Evolutionary conservation across 2,113 vertebrate species (phyloP).

Genomic region (Onychostruthus taczanowskii): DNA sequence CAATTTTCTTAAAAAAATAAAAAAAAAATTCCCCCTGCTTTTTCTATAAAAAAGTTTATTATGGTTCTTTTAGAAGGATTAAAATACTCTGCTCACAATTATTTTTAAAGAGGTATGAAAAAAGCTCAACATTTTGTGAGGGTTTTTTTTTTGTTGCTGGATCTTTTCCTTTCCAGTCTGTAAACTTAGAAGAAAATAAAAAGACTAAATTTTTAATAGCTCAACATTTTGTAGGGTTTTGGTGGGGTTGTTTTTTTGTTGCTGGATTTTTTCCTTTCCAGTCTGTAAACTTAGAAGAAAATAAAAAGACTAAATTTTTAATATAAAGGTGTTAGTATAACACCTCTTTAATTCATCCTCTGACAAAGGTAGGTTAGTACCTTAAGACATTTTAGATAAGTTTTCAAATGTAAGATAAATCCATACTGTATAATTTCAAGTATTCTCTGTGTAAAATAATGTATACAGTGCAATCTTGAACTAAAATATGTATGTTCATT

Average conservation of each 20-base stretch:
- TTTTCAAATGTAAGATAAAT: not conserved
- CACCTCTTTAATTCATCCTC: not conserved
- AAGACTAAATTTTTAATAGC: not conserved
- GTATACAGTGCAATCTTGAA: not conserved
- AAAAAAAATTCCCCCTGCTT: not conserved
- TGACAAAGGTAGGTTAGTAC: not conserved
- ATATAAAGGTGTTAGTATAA: not conserved
- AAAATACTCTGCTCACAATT: not conserved
- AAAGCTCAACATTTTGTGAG: not conserved
- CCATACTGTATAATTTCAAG: not conserved
- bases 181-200: not conserved
- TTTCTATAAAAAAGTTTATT: not conserved
- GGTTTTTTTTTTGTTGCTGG: accelerated
- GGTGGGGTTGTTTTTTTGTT: too few relatives aligned
- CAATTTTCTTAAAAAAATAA: not conserved
- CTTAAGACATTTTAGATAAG: not conserved
- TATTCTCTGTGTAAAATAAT: not conserved
- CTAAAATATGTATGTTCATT: not conserved
- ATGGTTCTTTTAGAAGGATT: not conserved
- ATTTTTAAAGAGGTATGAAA: not conserved
- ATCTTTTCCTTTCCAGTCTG: not conserved
- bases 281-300: not conserved
- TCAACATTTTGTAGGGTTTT: too few relatives aligned
- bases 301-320: not conserved
- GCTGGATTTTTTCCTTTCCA: not conserved